Evolutionary conservation across 2,888 invertebrate species (phyloP).

Genomic region (Xanthostigma xanthostigma): DNA sequence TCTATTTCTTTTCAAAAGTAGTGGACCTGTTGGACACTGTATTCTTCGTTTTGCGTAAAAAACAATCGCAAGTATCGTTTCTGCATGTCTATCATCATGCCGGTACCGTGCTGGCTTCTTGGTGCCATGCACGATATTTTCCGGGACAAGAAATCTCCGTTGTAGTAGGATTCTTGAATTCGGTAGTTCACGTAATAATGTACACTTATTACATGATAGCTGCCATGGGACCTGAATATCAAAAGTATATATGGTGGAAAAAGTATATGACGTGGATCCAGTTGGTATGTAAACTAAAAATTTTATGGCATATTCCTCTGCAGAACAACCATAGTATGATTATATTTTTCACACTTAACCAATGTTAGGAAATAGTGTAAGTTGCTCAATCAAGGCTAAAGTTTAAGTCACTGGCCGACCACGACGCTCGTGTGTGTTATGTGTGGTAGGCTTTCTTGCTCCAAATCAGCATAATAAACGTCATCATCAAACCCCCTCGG

Average conservation of each 20-base stretch:
- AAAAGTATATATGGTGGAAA: slow-evolving; percentile 37
- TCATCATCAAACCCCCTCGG: no score
- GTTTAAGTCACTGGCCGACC: no score
- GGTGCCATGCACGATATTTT: slow-evolving; percentile 64
- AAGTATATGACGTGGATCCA: slow-evolving; percentile 36
- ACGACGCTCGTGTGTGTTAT: no score
- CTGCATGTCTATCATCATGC: slow-evolving; percentile 83
- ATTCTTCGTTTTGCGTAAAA: slow-evolving; percentile 82
- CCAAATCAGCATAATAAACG: no score
- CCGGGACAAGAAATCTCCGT: slow-evolving; percentile 44
- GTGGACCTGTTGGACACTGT: slow-evolving; percentile 66
- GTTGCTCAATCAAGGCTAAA: no score
- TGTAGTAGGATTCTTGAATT: slow-evolving; percentile 32
- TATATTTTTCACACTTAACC: no score
- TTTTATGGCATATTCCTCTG: no score
- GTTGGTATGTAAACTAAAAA: slow-evolving; percentile 19
- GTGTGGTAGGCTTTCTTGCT: no score
- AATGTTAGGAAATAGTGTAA: no score
- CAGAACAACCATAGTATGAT: no score
- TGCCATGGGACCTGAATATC: slow-evolving; percentile 32
- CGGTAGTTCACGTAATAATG: slow-evolving; percentile 35
- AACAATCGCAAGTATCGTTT: slow-evolving; percentile 74
- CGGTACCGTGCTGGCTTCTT: slow-evolving; percentile 62
- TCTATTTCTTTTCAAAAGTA: slow-evolving; percentile 67
- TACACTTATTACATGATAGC: slow-evolving; percentile 35